Conservation (phyloP, 2,797 vertebrate species). For the Tamandua tetradactyla region DNA sequence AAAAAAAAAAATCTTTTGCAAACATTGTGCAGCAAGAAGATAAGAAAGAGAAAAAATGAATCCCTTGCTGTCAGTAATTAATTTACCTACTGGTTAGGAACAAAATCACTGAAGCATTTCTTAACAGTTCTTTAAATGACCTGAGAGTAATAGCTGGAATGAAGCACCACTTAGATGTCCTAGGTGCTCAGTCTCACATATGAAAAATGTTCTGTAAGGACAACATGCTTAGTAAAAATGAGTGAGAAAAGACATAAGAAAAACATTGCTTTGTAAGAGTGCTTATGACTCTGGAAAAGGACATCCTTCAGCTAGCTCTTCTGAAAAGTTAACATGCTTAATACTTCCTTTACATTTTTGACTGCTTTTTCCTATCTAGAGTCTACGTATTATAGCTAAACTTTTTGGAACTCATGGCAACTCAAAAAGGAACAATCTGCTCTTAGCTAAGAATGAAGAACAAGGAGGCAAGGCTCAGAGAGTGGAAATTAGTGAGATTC, state of each 20-base stretch:
- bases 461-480: neutral
- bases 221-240: neutral
- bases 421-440: neutral
- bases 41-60: conserved; percentile 61
- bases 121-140: conserved; percentile 51
- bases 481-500: neutral
- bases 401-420: neutral
- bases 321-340: neutral
- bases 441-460: neutral
- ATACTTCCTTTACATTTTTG: neutral
- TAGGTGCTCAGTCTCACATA: neutral
- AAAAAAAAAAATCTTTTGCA: conserved; percentile 73
- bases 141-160: neutral
- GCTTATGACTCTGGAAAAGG: neutral
- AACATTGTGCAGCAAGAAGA: conserved; percentile 18
- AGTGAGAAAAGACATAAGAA: neutral
- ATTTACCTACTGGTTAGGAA: conserved; percentile 51
- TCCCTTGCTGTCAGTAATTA: conserved; percentile 67
- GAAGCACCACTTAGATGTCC: neutral
- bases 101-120: conserved; percentile 48
- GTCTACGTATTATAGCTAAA: neutral
- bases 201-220: neutral
- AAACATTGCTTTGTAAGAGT: neutral
- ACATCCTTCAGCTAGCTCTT: neutral
- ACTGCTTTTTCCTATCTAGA: neutral